Evolutionary conservation across 2,797 vertebrate species (phyloP), one percentile per base, ranked within the genome.

Genomic region (Melanotaenia trifasciata): DNA sequence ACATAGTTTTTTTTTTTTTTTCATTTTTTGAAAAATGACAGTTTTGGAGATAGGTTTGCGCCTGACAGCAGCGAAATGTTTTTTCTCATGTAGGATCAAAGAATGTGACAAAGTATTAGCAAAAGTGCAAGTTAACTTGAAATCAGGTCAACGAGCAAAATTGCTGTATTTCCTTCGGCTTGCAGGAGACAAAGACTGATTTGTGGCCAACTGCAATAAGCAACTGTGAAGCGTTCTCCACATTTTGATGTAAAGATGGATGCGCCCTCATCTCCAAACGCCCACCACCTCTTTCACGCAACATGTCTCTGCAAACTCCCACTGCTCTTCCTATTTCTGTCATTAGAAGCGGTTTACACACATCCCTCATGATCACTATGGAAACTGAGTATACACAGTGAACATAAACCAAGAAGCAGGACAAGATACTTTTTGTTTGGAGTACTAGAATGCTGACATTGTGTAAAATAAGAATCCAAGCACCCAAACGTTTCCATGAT

Each of bases 361-460:
- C 26, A 12, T 53, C 12, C 24, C 3, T 6, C 0, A 57, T 57
- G 28, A 64, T 82, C 67, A 45, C 74, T 67, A 67, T 74, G 70
- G 74, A 72, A 77, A 82, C 76, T 4, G 45, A 67, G 58, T 40
- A 47, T 26, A 2, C 50, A 65, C 36, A 45, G n/a, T 58, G 20
- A 3, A 51, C 53, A 6, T n/a, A 30, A 72, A 60, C 22, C 58
- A 28, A 65, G 32, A 72, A 56, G 57, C 51, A 67, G 20, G 45
- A 58, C 47, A 58, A 56, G 4, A 54, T n/a, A 8, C 18, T 38
- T 53, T 5, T 30, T 28, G 6, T 51, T 63, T 36, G 36, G 36
- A 38, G 36, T 8, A 30, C 24, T 56, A 36, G 24, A 7, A 64
- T 30, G 38, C 28, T 63, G 18, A 61, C 14, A 33, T 70, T 60